A percentile compares a stretch with the other conserved stretches of the same genome.
Evolutionary conservation across 1,140 invertebrate species (phyloP).

Genomic region (Acromyrmex heyeri): DNA sequence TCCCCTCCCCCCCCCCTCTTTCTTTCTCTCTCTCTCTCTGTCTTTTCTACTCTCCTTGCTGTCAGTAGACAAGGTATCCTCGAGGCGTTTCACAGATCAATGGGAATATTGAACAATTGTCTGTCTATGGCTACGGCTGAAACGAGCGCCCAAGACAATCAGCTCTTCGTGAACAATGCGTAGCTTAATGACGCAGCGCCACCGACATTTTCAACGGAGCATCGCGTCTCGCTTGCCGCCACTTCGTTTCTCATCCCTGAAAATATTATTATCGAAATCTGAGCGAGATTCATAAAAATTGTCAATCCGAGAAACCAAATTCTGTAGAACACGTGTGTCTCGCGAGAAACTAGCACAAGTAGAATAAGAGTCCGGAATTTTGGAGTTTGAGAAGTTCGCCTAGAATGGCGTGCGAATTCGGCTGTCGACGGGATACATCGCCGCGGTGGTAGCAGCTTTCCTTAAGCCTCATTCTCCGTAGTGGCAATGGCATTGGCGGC

Average conservation of each 20-base stretch:
- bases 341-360: background rate
- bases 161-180: conserved; percentile 85
- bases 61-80: conserved; percentile 74
- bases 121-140: conserved; percentile 83
- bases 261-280: conserved; percentile 65
- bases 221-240: conserved; percentile 47
- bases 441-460: conserved; percentile 61
- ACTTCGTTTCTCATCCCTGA: conserved; percentile 21
- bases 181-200: conserved; percentile 86
- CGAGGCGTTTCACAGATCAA: conserved; percentile 85
- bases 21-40: conserved; percentile 14
- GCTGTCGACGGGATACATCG: conserved; percentile 64
- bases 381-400: background rate
- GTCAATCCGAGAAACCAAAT: background rate
- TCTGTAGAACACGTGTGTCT: background rate
- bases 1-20: background rate
- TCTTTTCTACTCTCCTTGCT: conserved; percentile 11
- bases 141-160: conserved; percentile 86
- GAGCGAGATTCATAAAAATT: background rate
- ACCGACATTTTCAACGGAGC: conserved; percentile 80
- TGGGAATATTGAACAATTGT: conserved; percentile 87
- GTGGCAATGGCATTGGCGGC: conserved; percentile 84
- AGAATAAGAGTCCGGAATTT: background rate
- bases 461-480: conserved; percentile 76
- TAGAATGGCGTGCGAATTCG: conserved; percentile 13